phyloP scores from a whole-genome alignment of 2,888 invertebrate genomes.

The Leistus spinibarbis region DNA sequence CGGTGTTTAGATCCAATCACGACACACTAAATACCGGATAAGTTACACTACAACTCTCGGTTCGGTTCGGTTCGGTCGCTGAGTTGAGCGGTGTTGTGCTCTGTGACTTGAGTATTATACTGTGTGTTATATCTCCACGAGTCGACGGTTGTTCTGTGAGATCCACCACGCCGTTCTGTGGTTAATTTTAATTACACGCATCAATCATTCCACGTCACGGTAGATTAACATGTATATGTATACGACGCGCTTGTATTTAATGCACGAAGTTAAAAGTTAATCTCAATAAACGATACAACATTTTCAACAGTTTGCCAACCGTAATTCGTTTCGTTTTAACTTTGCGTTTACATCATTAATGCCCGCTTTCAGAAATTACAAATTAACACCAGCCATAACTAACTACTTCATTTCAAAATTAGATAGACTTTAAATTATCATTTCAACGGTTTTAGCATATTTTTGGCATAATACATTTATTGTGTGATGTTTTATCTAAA shows the following conservation, averaged over 20 bases:
- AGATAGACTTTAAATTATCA: no score
- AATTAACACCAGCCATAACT: no score
- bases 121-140: neutral
- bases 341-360: no score
- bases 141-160: neutral
- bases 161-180: neutral
- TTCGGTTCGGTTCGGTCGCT: neutral
- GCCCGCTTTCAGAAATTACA: no score
- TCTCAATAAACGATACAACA: constrained; percentile 34
- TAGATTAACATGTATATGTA: constrained; percentile 23
- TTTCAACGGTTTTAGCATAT: no score
- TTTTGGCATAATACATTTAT: no score
- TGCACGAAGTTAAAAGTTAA: constrained; percentile 41
- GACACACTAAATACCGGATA: constrained; percentile 10
- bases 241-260: neutral
- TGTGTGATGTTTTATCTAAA: no score
- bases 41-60: constrained; percentile 7
- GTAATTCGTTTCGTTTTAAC: neutral
- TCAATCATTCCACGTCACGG: constrained; percentile 28
- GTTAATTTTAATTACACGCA: constrained; percentile 30
- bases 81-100: neutral
- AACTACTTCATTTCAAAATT: no score
- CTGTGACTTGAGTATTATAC: neutral
- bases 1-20: constrained; percentile 3
- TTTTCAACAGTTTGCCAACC: neutral